These are phyloP conservation scores for Xyrauchen texanus DNA, from an alignment of 2,113 vertebrate species.

Conservation along the genomic window DNA sequence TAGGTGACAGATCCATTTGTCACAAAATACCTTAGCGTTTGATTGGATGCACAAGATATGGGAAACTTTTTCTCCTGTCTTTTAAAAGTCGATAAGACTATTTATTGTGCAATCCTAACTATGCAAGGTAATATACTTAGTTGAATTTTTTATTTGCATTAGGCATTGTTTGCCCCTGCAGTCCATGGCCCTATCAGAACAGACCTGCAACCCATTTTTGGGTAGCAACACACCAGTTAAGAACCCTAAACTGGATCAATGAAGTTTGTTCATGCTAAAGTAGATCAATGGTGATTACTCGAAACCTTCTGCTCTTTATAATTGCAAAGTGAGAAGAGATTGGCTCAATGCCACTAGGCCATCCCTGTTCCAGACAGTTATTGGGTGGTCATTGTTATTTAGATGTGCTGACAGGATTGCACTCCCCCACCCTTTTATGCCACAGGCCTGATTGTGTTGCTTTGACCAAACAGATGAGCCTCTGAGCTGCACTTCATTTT, in stretches of 20 bases:
- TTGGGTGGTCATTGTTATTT: slow-evolving; percentile 56
- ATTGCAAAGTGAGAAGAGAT: slow-evolving; percentile 62
- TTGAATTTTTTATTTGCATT: too few species aligned
- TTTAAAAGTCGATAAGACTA: too few species aligned
- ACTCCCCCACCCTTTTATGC: slow-evolving; percentile 41
- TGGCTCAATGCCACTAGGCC: slow-evolving; percentile 45
- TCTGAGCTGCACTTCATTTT: slow-evolving; percentile 18
- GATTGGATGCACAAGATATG: too few species aligned
- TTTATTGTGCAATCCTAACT: too few species aligned
- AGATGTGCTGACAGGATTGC: slow-evolving; percentile 57
- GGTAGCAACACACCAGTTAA: too few species aligned
- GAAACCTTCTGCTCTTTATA: slow-evolving; percentile 58
- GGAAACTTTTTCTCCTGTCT: too few species aligned
- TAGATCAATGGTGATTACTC: slow-evolving; percentile 59
- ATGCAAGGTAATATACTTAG: too few species aligned
- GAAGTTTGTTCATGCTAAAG: slow-evolving; percentile 32
- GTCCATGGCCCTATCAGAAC: too few species aligned
- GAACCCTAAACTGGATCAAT: slow-evolving; percentile 49
- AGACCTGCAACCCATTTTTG: too few species aligned
- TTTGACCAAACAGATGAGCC: slow-evolving; percentile 8
- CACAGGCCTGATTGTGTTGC: slow-evolving; percentile 46
- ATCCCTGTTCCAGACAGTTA: slow-evolving; percentile 16
- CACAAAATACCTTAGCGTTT: too few species aligned
- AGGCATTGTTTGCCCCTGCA: too few species aligned
- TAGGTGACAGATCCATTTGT: too few species aligned